Conservation (phyloP, 2,797 vertebrate species). For the Sebastiscus tertius region DNA sequence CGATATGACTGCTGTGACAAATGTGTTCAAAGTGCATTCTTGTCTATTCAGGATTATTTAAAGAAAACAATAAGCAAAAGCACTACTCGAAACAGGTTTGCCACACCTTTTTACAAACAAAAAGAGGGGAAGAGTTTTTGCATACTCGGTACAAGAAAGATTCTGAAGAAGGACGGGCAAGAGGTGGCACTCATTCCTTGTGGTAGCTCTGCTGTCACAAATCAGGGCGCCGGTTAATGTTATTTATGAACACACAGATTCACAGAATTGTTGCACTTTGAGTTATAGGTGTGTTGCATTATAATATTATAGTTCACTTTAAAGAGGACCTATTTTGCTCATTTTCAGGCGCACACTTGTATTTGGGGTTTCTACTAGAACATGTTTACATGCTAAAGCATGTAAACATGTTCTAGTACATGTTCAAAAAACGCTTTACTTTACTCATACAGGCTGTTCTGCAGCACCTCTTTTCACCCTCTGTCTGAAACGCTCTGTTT, state of each 20-base stretch:
- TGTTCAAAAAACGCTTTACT: too few species aligned
- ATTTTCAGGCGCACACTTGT: too few species aligned
- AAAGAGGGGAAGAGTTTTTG: not conserved
- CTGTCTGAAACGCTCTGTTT: too few species aligned
- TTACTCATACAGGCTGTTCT: too few species aligned
- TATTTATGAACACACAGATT: constrained; percentile 29
- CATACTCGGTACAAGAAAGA: constrained; percentile 12
- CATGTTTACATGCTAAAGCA: too few species aligned
- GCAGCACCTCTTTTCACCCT: too few species aligned
- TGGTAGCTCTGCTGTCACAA: constrained; percentile 54
- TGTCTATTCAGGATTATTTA: constrained; percentile 60
- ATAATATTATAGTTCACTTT: constrained; percentile 9
- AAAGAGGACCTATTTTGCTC: not conserved
- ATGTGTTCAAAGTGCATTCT: constrained; percentile 79
- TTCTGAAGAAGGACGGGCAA: constrained; percentile 33
- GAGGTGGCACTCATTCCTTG: constrained; percentile 18
- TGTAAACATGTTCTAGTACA: too few species aligned
- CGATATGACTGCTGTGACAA: constrained; percentile 56
- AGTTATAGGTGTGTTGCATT: constrained; percentile 5
- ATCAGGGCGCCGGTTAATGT: constrained; percentile 19
- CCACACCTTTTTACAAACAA: constrained; percentile 11
- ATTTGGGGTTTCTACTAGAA: too few species aligned
- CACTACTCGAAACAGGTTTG: constrained; percentile 7
- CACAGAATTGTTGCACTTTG: constrained; percentile 33
- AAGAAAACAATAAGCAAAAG: constrained; percentile 43